Evolutionary conservation across 2,797 vertebrate species (phyloP).

Genomic region (Cirrhinus mrigala): DNA sequence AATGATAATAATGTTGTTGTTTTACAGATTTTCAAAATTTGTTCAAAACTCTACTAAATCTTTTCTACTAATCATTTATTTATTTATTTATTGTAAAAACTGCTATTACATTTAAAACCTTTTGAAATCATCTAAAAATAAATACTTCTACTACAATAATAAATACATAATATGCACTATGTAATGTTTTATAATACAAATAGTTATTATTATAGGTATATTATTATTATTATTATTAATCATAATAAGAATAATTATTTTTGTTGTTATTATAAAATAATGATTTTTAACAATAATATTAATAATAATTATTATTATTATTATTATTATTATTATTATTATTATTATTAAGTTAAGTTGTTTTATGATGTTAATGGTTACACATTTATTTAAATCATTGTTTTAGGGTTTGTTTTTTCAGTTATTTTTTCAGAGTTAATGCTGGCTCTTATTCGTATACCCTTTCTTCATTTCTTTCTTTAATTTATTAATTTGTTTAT

Average conservation of each 20-base stretch:
- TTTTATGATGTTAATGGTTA: background rate
- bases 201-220: no score
- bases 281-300: background rate
- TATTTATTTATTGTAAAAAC: no score
- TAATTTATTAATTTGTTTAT: background rate
- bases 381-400: background rate
- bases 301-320: background rate
- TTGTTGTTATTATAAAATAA: background rate
- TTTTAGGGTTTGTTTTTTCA: background rate
- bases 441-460: background rate
- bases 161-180: no score
- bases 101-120: no score
- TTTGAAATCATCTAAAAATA: no score
- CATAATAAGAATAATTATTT: background rate
- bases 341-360: background rate
- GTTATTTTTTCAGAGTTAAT: background rate
- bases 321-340: no score
- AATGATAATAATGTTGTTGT: background rate
- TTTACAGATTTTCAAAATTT: no score
- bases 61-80: no score
- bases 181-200: no score
- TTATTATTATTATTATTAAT: background rate
- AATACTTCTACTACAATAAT: no score
- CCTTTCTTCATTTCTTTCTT: background rate
- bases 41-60: no score